These are phyloP conservation scores for Buphagus erythrorhynchus DNA, from an alignment of 2,797 vertebrate genomes.

Conservation along the genomic window DNA sequence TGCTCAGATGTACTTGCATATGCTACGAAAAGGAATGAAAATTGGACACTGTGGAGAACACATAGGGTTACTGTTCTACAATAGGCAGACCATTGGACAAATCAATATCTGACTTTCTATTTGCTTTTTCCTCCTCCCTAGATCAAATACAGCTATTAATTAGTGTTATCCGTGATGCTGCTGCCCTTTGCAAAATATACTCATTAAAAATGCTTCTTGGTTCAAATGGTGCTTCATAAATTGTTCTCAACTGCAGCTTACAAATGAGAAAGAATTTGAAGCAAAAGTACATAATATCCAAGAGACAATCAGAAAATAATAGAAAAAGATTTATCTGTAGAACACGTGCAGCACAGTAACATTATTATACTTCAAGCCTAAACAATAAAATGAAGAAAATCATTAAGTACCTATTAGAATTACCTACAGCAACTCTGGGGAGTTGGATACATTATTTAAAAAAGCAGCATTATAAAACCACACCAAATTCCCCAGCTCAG, in stretches of 20 bases:
- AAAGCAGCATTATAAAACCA: background rate
- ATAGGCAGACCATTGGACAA: background rate
- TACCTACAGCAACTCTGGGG: background rate
- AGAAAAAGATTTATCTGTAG: slow-evolving; percentile 1
- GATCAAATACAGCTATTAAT: slow-evolving; percentile 47
- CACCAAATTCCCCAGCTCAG: background rate
- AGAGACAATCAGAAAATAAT: slow-evolving; percentile 25
- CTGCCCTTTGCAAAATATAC: slow-evolving; percentile 34
- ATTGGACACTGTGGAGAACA: background rate
- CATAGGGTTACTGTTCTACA: background rate
- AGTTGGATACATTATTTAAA: background rate
- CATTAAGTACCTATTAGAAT: background rate
- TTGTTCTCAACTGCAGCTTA: slow-evolving; percentile 32
- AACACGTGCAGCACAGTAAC: background rate
- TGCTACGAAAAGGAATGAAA: background rate
- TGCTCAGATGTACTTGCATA: background rate
- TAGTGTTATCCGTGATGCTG: background rate
- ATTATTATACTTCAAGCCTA: slow-evolving; percentile 2
- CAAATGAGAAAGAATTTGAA: slow-evolving; percentile 12
- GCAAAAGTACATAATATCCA: slow-evolving; percentile 2
- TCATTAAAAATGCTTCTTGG: slow-evolving; percentile 42
- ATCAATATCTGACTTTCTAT: slow-evolving; percentile 24
- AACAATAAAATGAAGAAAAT: slow-evolving; percentile 11
- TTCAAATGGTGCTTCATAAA: slow-evolving; percentile 50
- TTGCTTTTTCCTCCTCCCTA: background rate